phyloP scores from a whole-genome alignment of 2,888 invertebrate species.

The Mylabris sibirica region DNA sequence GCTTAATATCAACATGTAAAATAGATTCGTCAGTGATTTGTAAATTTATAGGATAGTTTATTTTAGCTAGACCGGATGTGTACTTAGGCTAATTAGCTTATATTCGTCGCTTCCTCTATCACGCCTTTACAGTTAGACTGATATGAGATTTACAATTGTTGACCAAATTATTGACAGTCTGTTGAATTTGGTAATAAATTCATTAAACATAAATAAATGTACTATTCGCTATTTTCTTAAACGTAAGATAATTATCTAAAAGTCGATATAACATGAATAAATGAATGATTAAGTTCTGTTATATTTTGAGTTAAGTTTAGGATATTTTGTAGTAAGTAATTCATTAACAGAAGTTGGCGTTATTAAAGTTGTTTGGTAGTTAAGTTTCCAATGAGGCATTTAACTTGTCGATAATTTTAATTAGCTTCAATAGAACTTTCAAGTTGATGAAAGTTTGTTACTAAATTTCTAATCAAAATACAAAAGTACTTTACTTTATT shows the following conservation, averaged over 20 bases:
- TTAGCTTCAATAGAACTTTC: conserved; percentile 35
- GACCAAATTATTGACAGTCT: conserved; percentile 47
- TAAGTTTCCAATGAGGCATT: conserved; percentile 37
- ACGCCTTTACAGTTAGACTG: neutral
- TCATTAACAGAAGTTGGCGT: conserved; percentile 33
- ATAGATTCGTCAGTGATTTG: conserved; percentile 25
- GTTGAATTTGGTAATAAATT: conserved; percentile 44
- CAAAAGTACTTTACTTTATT: conserved; percentile 24
- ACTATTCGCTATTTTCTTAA: neutral
- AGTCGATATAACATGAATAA: neutral
- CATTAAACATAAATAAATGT: conserved; percentile 19
- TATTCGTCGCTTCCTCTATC: conserved; percentile 37
- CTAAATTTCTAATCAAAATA: conserved; percentile 33
- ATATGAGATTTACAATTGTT: conserved; percentile 37
- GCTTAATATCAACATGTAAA: conserved; percentile 21
- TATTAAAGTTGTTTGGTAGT: conserved; percentile 34
- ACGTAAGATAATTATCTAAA: neutral
- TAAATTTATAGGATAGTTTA: conserved; percentile 37
- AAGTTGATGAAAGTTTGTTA: conserved; percentile 23
- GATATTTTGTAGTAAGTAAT: conserved; percentile 31
- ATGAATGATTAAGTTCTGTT: neutral
- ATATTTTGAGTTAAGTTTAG: conserved; percentile 29
- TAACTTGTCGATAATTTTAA: conserved; percentile 41
- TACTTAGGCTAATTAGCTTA: conserved; percentile 49
- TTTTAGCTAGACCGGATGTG: conserved; percentile 42